Evolutionary conservation across 2,888 invertebrate species (phyloP).

Genomic region (Heteromyza rotundicornis): DNA sequence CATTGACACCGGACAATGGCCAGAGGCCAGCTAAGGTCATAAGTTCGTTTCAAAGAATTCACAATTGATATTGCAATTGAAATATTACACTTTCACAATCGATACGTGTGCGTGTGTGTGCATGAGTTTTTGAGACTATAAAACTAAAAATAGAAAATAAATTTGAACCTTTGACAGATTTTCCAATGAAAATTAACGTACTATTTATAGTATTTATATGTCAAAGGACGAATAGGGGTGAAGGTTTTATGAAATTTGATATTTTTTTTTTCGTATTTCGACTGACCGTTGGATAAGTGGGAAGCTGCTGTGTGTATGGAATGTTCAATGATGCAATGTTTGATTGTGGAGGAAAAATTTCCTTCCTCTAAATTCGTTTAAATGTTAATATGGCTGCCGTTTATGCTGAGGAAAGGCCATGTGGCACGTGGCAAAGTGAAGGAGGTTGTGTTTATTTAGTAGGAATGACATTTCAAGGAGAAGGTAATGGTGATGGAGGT

Average conservation of each 20-base stretch:
- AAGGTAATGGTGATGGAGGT: too few species aligned
- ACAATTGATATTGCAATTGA: conserved; percentile 42
- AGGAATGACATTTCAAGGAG: background rate
- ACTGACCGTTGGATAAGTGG: background rate
- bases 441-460: background rate
- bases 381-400: background rate
- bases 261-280: too few species aligned
- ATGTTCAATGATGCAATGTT: conserved; percentile 11
- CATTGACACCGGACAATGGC: conserved; percentile 16
- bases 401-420: too few species aligned
- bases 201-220: conserved; percentile 26
- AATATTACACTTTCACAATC: conserved; percentile 51
- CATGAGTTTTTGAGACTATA: background rate
- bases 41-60: background rate
- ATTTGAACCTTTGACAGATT: conserved; percentile 33
- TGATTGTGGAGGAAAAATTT: too few species aligned
- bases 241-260: conserved; percentile 9
- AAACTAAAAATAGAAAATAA: conserved; percentile 21
- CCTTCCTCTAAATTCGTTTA: background rate
- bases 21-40: conserved; percentile 18
- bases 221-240: background rate
- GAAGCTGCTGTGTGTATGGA: background rate
- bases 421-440: conserved; percentile 7
- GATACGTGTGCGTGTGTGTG: too few species aligned
- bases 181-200: conserved; percentile 40